Conservation (phyloP, 2,888 invertebrate species). For the Coleophora flavipennella region DNA sequence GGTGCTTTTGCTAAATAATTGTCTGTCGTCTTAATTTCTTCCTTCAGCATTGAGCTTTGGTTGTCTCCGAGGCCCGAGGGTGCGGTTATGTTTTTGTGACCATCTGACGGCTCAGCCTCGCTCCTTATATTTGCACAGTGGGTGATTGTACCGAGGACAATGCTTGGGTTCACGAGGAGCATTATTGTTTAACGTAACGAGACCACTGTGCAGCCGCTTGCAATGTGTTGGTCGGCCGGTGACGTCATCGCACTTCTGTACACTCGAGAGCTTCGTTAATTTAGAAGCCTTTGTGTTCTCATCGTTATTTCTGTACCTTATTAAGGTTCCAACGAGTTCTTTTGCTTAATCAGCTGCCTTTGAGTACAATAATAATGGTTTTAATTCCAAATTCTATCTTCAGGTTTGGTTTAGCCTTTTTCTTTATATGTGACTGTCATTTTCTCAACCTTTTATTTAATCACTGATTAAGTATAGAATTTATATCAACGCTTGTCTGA, state of each 20-base stretch:
- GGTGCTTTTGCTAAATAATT: slow-evolving; percentile 11
- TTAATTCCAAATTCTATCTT: background rate
- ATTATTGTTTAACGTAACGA: slow-evolving; percentile 25
- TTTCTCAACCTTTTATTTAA: too few relatives aligned
- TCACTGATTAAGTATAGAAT: too few relatives aligned
- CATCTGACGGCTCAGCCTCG: slow-evolving; percentile 27
- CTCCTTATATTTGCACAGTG: slow-evolving; percentile 20
- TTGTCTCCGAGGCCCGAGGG: slow-evolving; percentile 9
- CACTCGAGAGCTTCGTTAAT: slow-evolving; percentile 12
- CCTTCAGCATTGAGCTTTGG: background rate
- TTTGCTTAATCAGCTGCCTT: slow-evolving; percentile 2
- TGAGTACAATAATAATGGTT: slow-evolving; percentile 1
- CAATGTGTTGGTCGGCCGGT: slow-evolving; percentile 29
- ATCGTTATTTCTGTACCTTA: slow-evolving; percentile 16
- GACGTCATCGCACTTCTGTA: slow-evolving; percentile 11
- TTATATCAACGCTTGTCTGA: slow-evolving; percentile 1
- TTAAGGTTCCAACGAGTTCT: slow-evolving; percentile 1
- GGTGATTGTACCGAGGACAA: slow-evolving; percentile 20
- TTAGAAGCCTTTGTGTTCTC: slow-evolving; percentile 22
- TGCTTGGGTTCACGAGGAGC: slow-evolving; percentile 18
- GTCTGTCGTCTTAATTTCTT: slow-evolving; percentile 1
- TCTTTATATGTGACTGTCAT: too few relatives aligned
- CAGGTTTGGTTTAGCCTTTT: too few relatives aligned
- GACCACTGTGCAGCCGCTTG: slow-evolving; percentile 23
- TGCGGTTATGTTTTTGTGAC: slow-evolving; percentile 26